Evolutionary conservation across 2,888 invertebrate species (phyloP).

Genomic region (Clivina fossor): DNA sequence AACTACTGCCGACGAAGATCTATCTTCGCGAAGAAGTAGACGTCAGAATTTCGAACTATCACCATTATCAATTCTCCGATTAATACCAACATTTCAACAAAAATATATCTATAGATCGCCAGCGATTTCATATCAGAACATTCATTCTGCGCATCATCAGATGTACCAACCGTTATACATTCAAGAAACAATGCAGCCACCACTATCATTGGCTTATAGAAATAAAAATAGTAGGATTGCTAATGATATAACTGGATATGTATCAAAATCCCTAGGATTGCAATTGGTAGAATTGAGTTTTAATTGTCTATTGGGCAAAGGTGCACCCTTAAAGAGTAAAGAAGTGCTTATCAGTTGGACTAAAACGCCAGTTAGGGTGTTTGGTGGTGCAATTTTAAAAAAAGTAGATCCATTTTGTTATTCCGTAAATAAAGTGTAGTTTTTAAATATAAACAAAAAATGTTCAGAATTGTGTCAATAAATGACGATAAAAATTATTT

Average conservation of each 20-base stretch:
- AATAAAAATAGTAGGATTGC: conserved; percentile 33
- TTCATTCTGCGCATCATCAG: background rate
- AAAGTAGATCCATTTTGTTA: conserved; percentile 63
- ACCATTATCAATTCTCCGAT: too few species aligned
- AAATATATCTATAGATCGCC: too few species aligned
- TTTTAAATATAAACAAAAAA: too few species aligned
- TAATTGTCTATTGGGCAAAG: conserved; percentile 54
- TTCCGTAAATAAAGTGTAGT: too few species aligned
- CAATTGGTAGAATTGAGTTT: conserved; percentile 54
- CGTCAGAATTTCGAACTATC: too few species aligned
- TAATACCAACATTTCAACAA: too few species aligned
- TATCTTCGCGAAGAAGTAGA: too few species aligned
- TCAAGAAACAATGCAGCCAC: conserved; percentile 10
- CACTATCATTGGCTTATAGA: conserved; percentile 6
- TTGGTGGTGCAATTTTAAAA: conserved; percentile 66
- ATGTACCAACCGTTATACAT: too few species aligned
- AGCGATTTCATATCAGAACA: background rate
- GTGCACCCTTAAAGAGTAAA: conserved; percentile 54
- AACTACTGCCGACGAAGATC: too few species aligned
- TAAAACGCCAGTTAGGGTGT: conserved; percentile 65
- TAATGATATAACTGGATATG: conserved; percentile 33
- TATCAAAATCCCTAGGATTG: conserved; percentile 51
- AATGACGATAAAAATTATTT: too few species aligned
- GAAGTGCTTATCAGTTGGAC: conserved; percentile 66
- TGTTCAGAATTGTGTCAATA: too few species aligned